phyloP scores from a whole-genome alignment of 2,113 vertebrate genomes.

The Microtus oregoni region DNA sequence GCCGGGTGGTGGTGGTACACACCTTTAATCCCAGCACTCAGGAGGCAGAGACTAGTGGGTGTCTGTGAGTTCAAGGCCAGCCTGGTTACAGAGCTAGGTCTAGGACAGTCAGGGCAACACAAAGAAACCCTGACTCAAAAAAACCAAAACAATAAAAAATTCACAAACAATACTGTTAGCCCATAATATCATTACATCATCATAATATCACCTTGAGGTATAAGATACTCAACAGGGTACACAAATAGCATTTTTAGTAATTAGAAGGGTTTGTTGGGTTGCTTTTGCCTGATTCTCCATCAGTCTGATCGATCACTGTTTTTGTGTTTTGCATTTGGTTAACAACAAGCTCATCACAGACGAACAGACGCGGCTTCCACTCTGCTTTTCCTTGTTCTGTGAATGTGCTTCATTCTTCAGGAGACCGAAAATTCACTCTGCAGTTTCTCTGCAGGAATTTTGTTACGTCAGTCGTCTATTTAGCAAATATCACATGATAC shows the following conservation, averaged over 20 bases:
- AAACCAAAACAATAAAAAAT: background rate
- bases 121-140: background rate
- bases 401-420: background rate
- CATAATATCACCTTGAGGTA: background rate
- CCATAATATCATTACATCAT: background rate
- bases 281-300: background rate
- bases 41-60: background rate
- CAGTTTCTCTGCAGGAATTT: conserved; percentile 28
- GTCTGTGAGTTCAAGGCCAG: background rate
- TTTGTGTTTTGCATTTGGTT: background rate
- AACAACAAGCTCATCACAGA: background rate
- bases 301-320: background rate
- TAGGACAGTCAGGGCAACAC: background rate
- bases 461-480: background rate
- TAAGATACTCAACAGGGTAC: background rate
- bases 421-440: background rate
- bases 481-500: background rate
- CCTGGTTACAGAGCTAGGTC: background rate
- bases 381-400: conserved; percentile 13
- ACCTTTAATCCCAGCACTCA: background rate
- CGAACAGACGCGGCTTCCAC: background rate
- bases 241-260: conserved; percentile 34
- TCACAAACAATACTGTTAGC: background rate
- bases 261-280: background rate
- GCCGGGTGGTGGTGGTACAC: too few relatives aligned